These are phyloP conservation scores for Coregonus ussuriensis DNA, from an alignment of 2,797 vertebrate species.

Conservation along the genomic window DNA sequence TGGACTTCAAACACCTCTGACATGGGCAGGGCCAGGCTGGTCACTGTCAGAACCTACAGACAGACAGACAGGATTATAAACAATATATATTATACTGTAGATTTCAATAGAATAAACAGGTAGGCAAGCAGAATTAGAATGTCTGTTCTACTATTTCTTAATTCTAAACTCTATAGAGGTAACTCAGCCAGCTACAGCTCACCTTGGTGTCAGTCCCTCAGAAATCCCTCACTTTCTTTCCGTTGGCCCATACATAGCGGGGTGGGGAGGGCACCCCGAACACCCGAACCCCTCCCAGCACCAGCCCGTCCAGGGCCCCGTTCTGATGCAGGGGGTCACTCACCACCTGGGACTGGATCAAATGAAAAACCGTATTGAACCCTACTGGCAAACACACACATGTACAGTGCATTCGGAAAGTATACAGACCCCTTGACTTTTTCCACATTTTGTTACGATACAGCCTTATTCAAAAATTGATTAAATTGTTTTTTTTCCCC, in stretches of 20 bases:
- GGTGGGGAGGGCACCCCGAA: slow-evolving; percentile 83
- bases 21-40: slow-evolving; percentile 74
- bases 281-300: slow-evolving; percentile 75
- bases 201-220: slow-evolving; percentile 80
- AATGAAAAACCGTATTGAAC: not conserved
- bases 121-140: no score
- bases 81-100: no score
- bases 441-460: no score
- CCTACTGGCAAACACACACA: not conserved
- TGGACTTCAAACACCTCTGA: slow-evolving; percentile 79
- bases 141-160: no score
- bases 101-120: no score
- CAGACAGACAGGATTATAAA: not conserved
- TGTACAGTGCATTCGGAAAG: no score
- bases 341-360: slow-evolving; percentile 74
- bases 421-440: no score
- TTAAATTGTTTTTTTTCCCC: no score
- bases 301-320: slow-evolving; percentile 74
- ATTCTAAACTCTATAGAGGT: not conserved
- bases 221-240: slow-evolving; percentile 72
- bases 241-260: slow-evolving; percentile 79
- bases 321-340: slow-evolving; percentile 76
- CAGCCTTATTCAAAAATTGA: no score
- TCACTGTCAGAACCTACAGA: slow-evolving; percentile 80
- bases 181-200: slow-evolving; percentile 32